Percentiles rank a stretch among this genome's conserved stretches.
phyloP scores from a whole-genome alignment of 2,113 vertebrate genomes.

The rat (Rattus norvegicus) region DNA sequence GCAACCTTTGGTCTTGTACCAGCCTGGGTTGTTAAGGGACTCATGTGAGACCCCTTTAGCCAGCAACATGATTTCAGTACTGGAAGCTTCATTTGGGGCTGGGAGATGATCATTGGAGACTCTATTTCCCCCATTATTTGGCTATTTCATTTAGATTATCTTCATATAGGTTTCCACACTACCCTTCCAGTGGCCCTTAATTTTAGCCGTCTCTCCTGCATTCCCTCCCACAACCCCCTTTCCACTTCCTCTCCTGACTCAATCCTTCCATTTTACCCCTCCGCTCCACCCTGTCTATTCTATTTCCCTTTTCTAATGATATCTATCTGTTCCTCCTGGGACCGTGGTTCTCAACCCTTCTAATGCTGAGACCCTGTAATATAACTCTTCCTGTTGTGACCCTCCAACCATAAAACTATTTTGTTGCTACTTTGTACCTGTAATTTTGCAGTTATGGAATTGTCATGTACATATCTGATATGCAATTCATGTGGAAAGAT shows the following conservation, averaged over 20 bases:
- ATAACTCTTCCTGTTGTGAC: background rate
- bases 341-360: background rate
- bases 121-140: background rate
- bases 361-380: background rate
- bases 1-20: background rate
- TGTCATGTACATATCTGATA: background rate
- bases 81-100: background rate
- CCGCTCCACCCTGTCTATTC: background rate
- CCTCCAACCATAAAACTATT: background rate
- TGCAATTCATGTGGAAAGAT: background rate
- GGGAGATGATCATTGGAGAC: background rate
- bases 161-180: background rate
- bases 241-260: background rate
- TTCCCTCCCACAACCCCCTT: background rate
- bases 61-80: background rate
- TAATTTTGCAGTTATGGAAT: background rate
- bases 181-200: background rate
- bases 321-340: background rate
- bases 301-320: background rate
- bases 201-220: background rate
- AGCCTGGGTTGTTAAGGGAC: background rate
- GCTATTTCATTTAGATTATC: background rate
- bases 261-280: background rate
- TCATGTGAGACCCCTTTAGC: too few relatives aligned
- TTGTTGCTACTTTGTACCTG: background rate